Conservation (phyloP, 2,113 vertebrate species). For the Cottus gobio region DNA sequence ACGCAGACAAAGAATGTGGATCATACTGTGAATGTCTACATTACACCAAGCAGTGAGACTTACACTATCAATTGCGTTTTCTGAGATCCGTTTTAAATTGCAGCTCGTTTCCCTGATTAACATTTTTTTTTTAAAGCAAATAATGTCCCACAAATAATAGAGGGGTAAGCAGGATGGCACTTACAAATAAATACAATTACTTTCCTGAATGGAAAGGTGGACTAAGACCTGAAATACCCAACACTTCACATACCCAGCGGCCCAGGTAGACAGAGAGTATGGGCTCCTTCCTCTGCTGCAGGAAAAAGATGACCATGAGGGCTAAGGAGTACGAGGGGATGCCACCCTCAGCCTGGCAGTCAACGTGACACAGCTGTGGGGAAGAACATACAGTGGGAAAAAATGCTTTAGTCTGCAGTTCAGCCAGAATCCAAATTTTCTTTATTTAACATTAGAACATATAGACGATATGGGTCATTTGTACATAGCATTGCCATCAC, state of each 20-base stretch:
- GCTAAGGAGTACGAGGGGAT: conserved; percentile 97
- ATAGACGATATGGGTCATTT: neutral
- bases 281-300: conserved; percentile 94
- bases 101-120: no score
- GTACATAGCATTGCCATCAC: neutral
- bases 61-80: neutral
- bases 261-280: conserved; percentile 95
- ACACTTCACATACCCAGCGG: conserved; percentile 87
- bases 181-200: neutral
- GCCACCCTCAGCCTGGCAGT: conserved; percentile 96
- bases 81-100: neutral
- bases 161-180: no score
- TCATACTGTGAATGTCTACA: neutral
- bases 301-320: conserved; percentile 99
- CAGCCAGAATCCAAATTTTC: neutral
- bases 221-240: neutral
- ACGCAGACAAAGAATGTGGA: neutral
- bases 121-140: no score
- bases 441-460: neutral
- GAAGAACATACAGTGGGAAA: neutral
- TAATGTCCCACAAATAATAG: neutral
- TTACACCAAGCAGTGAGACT: neutral
- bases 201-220: neutral
- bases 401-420: neutral
- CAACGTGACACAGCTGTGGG: conserved; percentile 94